Evolutionary conservation across 2,113 vertebrate species (phyloP), one percentile per base, ranked within the genome.

Genomic region (Carettochelys insculpta): DNA sequence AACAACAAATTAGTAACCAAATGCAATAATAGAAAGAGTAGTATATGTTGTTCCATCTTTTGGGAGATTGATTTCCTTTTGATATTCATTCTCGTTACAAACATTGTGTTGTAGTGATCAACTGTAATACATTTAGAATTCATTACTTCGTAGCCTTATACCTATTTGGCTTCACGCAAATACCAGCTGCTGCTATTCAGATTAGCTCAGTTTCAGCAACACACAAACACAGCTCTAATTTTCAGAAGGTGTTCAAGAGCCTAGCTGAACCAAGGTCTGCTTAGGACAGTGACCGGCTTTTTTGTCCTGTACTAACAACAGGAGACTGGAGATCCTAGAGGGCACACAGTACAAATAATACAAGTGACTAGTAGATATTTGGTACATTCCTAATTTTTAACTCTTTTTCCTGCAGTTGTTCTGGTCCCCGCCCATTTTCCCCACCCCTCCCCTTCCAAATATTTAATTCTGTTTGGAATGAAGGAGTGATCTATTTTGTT

Each of bases 141-240:
- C 5, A 75, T 75, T 75, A 73, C 27, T 43, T 13, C 13, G 71
- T 45, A 75, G 25, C 6, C 13, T 27, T 45, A 75, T 29, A 27
- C 12, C 38, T 77, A 17, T 65, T 71, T 87, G 11, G 41, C 12
- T 45, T 73, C 71, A 45, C 47, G 58, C 41, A 84, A 5, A 77
- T 82, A 88, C 77, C 83, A 3, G 6, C 81, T 83, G n/a, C 8
- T 11, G 2, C 71, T 95, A 87, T 92, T 89, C 76, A 82, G 52
- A 54, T 86, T 20, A 0, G 0, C 34, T 12, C 51, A 24, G 1
- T 58, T 86, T 90, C 41, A 80, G 1, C 68, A 24, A 4, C 38
- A 2, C 4, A 54, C 88, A 90, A 93, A 29, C 10, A 9, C 6
- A 14, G 1, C 1, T 77, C 86, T 51, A 52, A 54, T 41, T 90